Base-by-base conservation (phyloP, 2,888 invertebrate genomes). In the Syrista parreyssii region DNA sequence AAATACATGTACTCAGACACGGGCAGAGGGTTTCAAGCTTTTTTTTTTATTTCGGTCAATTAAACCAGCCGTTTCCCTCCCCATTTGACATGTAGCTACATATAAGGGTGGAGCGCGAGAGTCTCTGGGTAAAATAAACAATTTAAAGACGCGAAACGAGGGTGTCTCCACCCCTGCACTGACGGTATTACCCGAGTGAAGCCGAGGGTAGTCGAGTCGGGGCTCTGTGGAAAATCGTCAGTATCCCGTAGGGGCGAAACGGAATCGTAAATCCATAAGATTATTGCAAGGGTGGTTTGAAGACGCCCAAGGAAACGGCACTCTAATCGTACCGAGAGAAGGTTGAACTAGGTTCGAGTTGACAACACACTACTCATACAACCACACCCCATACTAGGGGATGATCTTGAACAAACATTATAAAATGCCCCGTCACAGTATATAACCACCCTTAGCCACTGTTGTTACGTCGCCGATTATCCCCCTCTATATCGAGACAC, bases 191-290 rank as follows among this genome's bases (percentile, higher is more conserved):
- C 23, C 55, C 55, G 23, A 55, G 55, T 55, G 55, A 55, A 55
- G 23, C 55, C 55, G 55, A 6, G 23, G 23, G 55, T 55, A 55
- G 55, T 55, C 55, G 55, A 55, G 55, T 9, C 4, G 23, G 1
- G 55, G 0, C 23, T 79, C 79, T 79, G 77, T 81, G 76, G 76
- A 81, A 83, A 83, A 77, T 80, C 76, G 69, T 76, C 79, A 78
- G 74, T 79, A 78, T 76, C 73, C 78, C 73, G 77, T 68, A 74
- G 73, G 78, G 78, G 55, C 55, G 55, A 23, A 55, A 23, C 23
- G 69, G 78, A 78, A 78, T 83, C 81, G 81, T 81, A 83, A 84
- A 85, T 82, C 83, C 80, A 36, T 15, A 75, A 81, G 83, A 83
- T 84, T 85, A 85, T 84, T 80, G 79, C 80, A 78, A 77, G 77